phyloP scores from a whole-genome alignment of 1,140 invertebrate genomes.

The Drosophila pachea region DNA sequence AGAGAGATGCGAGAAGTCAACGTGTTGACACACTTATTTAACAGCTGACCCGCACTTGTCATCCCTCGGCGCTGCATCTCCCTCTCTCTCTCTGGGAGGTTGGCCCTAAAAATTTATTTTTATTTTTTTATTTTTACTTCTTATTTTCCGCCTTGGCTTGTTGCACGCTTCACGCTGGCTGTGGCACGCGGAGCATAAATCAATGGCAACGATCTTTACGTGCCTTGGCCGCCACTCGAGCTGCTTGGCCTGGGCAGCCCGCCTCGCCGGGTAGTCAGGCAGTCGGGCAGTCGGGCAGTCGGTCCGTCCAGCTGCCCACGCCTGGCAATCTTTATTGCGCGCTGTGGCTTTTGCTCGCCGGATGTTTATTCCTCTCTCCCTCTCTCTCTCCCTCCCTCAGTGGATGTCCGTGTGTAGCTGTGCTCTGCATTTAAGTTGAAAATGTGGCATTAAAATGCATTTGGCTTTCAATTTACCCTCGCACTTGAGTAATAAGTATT shows the following conservation, averaged over 20 bases:
- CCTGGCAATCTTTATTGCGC: constrained; percentile 68
- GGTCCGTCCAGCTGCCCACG: constrained; percentile 29
- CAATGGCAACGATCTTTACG: constrained; percentile 76
- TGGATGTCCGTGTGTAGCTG: constrained; percentile 16
- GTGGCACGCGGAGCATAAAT: constrained; percentile 71
- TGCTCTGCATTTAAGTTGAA: constrained; percentile 60
- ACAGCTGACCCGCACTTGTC: constrained; percentile 52
- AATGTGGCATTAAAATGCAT: constrained; percentile 75
- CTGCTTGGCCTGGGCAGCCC: too few relatives aligned
- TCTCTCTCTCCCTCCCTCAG: not conserved
- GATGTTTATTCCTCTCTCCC: constrained; percentile 28
- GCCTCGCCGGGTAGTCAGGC: not conserved
- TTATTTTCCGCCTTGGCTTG: constrained; percentile 50
- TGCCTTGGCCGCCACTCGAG: constrained; percentile 43
- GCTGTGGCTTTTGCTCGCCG: constrained; percentile 60
- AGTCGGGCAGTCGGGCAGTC: too few relatives aligned
- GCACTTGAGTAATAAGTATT: constrained; percentile 66
- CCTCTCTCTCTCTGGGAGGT: constrained; percentile 8
- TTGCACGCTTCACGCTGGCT: constrained; percentile 68
- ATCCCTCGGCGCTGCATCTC: too few relatives aligned
- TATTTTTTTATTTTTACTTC: constrained; percentile 22
- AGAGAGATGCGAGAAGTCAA: constrained; percentile 21
- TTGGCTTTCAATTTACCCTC: constrained; percentile 70
- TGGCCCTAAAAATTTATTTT: constrained; percentile 8
- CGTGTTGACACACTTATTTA: constrained; percentile 71